Evolutionary conservation across 1,140 invertebrate species (phyloP).

Genomic region (Drosophila equinoxialis): DNA sequence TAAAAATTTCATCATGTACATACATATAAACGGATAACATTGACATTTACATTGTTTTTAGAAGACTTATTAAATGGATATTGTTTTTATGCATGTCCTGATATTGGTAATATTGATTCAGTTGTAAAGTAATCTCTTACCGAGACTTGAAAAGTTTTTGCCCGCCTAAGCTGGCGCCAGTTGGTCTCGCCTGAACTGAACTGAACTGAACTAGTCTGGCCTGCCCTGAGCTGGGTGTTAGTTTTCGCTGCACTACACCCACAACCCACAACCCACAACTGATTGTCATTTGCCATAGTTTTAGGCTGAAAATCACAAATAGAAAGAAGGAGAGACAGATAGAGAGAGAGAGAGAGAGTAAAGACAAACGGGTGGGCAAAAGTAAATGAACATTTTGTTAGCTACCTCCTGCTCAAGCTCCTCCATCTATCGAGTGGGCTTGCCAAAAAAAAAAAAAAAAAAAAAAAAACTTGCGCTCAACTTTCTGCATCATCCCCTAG

Average conservation of each 20-base stretch:
- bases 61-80: constrained; percentile 2
- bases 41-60: not conserved
- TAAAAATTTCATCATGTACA: no score
- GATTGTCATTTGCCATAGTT: constrained; percentile 71
- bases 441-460: constrained; percentile 73
- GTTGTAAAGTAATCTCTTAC: constrained; percentile 1
- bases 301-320: constrained; percentile 54
- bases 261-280: constrained; percentile 38
- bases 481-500: constrained; percentile 42
- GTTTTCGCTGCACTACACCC: constrained; percentile 46
- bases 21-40: not conserved
- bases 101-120: constrained; percentile 5
- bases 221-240: not conserved
- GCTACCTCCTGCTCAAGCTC: constrained; percentile 10
- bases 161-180: not conserved
- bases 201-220: not conserved
- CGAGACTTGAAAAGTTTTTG: not conserved
- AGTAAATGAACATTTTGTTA: constrained; percentile 30
- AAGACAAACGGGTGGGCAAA: constrained; percentile 43
- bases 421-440: constrained; percentile 52
- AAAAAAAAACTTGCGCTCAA: constrained; percentile 70
- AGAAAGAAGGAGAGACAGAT: no score
- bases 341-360: constrained; percentile 41
- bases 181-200: not conserved
- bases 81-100: not conserved